Evolutionary conservation across 2,113 vertebrate genomes (phyloP), one percentile per base, ranked within the genome.

Genomic region (Emydura subglobosa): DNA sequence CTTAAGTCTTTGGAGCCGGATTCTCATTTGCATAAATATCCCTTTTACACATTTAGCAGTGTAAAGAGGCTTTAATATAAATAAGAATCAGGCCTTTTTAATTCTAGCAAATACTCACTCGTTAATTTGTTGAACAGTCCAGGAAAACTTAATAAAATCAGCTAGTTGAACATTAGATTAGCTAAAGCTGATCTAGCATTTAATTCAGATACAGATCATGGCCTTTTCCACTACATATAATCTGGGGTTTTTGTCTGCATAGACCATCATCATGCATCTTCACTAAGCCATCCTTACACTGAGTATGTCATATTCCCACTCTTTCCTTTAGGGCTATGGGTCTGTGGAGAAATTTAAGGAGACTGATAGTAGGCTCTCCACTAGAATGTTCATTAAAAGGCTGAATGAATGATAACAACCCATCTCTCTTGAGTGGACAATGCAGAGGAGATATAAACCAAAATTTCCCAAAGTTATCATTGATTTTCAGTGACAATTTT

Each of bases 131-230:
- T 49, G 79, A 49, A 81, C 65, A 65, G 72, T 82, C 80, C 4
- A 82, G 65, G 83, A 55, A 90, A 90, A 86, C 44, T 49, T 68
- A 95, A 47, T 83, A 54, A 80, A 91, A 95, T 82, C 51, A 85
- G 29, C 21, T 47, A 86, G 61, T 44, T n/a, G 78, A 82, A 90
- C 51, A 57, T 85, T 83, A 51, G 84, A 91, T 91, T 92, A 96
- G 50, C 89, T 86, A 85, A 89, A 95, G 54, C 82, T 91, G 85
- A 93, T n/a, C 22, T 7, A 83, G 82, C 47, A 90, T 88, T 96
- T 86, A 93, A 94, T 96, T 94, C 95, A 95, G 92, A 85, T 57
- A 81, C 53, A 90, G 59, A 78, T 50, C 68, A 19, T 25, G 31
- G 88, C 96, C 84, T 89, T 91, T 55, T 88, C 84, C 83, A 59